Base-by-base conservation (phyloP, 2,888 invertebrate species). In the Lucinisca nassula region DNA sequence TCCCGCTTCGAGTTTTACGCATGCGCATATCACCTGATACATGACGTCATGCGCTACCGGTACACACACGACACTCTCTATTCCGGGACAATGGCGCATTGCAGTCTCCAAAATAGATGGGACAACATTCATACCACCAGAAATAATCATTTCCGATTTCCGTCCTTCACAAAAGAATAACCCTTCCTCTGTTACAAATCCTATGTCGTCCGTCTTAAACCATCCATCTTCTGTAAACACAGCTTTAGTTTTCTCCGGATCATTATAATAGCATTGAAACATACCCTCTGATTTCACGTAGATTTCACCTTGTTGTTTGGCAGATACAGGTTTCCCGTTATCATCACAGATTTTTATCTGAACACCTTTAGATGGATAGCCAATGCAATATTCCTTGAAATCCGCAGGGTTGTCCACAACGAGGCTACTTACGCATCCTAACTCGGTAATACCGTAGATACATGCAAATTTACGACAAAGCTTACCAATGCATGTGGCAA, bases 21-120 rank as follows among this genome's bases (percentile, higher is more conserved):
- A 91, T 77, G 89, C 91, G 86, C 91, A 91, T 10, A 91, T 51
- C 35, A 84, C 84, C 40, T 91, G 91, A 67, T 85, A 90, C 17
- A 82, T 61, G 17, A 78, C 76, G n/a, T 86, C 80, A 72, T 91
- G 85, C 12, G 90, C 79, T 12, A 91, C 78, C 14, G 90, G 88
- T 24, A 88, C 85, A 27, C 89, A 73, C 14, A 84, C 77, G 27
- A 81, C 88, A 27, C 61, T 35, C 1, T 58, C 51, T 2, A 89
- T 35, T 10, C 74, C 78, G 8, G 80, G 79, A 38, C 40, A 87
- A 58, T 58, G 24, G 14, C 51, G 70, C 4, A 83, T 27, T 0
- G 67, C 61, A 14, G 67, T 40, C 37, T 87, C 87, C 10, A 83
- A 30, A 24, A 83, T 87, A 51, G 78, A 76, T 8, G 87, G 87